These are phyloP conservation scores for Hypanus sabinus DNA, from an alignment of 2,113 vertebrate genomes.

Conservation along the genomic window DNA sequence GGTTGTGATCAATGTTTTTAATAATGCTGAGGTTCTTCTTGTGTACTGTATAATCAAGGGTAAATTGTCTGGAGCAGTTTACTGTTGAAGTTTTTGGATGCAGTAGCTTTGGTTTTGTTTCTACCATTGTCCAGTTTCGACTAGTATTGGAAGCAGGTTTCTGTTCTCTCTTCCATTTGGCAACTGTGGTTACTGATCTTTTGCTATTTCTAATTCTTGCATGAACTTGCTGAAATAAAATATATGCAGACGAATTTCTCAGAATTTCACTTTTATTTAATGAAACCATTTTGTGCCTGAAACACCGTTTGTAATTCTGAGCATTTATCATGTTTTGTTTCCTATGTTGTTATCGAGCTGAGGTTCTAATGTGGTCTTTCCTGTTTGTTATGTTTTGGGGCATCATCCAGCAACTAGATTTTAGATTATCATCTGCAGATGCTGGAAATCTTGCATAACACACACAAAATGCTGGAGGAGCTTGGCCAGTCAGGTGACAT, in stretches of 20 bases:
- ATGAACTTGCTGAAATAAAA: too few relatives aligned
- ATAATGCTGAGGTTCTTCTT: not conserved
- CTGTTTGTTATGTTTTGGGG: not conserved
- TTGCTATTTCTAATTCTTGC: not conserved
- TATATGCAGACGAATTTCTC: not conserved
- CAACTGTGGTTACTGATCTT: not conserved
- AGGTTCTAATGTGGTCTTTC: not conserved
- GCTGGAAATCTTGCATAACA: too few relatives aligned
- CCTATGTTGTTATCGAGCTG: not conserved
- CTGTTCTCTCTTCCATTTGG: not conserved
- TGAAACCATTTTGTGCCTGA: not conserved
- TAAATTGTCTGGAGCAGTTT: not conserved
- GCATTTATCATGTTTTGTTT: not conserved
- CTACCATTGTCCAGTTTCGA: not conserved
- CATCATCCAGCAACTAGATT: not conserved
- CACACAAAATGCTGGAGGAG: too few relatives aligned
- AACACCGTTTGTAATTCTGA: not conserved
- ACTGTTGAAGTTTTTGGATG: not conserved
- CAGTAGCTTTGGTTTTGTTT: not conserved
- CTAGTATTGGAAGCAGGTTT: not conserved
- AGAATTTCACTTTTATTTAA: not conserved
- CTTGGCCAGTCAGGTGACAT: too few relatives aligned
- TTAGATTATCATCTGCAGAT: not conserved
- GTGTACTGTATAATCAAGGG: not conserved
- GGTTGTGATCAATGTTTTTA: not conserved